These are phyloP conservation scores for Strix uralensis DNA, from an alignment of 2,113 vertebrate species.

Conservation along the genomic window DNA sequence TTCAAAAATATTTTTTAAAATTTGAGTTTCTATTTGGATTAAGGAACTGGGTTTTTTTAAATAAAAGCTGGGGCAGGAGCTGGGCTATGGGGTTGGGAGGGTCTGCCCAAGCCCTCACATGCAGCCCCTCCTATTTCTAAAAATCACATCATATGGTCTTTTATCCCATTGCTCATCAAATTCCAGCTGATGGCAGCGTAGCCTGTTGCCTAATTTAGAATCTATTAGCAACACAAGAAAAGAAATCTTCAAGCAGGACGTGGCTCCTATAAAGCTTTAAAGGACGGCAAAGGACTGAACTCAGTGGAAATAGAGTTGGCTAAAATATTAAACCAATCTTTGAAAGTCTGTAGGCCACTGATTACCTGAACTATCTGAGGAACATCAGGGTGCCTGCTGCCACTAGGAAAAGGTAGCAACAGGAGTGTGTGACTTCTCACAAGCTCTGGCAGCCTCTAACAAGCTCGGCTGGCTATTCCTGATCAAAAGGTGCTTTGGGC, in stretches of 20 bases:
- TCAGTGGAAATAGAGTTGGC: neutral
- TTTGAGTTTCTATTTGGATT: neutral
- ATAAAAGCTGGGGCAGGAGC: neutral
- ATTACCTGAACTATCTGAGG: neutral
- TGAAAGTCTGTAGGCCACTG: neutral
- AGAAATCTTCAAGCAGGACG: neutral
- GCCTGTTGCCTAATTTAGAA: slow-evolving; percentile 12
- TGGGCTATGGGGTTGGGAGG: neutral
- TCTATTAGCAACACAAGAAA: neutral
- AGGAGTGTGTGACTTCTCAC: neutral
- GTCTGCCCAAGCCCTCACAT: neutral
- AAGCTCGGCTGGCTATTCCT: neutral
- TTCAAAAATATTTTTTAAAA: neutral
- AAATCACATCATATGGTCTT: neutral
- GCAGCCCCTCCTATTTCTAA: neutral
- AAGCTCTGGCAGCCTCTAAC: neutral
- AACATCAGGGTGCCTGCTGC: neutral
- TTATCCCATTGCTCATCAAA: slow-evolving; percentile 5
- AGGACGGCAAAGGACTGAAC: neutral
- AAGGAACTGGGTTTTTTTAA: neutral
- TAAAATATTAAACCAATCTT: neutral
- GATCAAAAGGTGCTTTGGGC: neutral
- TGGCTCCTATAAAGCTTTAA: neutral
- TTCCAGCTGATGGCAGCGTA: slow-evolving; percentile 5
- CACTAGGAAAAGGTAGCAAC: neutral